phyloP scores from a whole-genome alignment of 1,140 invertebrate species.

The Dendrolimus kikuchii region DNA sequence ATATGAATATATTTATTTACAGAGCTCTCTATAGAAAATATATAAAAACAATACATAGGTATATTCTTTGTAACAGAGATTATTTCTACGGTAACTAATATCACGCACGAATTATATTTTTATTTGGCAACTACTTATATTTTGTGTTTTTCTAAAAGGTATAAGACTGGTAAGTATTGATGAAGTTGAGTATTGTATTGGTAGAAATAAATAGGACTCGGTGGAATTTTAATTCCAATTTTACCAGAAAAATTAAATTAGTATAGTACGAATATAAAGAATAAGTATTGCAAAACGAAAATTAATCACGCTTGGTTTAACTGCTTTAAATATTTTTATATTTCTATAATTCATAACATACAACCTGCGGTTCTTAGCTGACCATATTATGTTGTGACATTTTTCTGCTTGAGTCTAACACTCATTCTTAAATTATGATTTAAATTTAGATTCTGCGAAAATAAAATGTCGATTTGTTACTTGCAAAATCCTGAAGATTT shows the following conservation, averaged over 20 bases:
- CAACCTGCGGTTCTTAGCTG: too few relatives aligned
- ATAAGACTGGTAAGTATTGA: neutral
- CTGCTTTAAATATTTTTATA: neutral
- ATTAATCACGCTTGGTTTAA: constrained; percentile 9
- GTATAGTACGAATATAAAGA: constrained; percentile 9
- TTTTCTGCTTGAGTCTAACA: too few relatives aligned
- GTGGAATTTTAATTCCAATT: constrained; percentile 35
- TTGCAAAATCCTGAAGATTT: too few relatives aligned
- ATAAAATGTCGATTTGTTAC: too few relatives aligned
- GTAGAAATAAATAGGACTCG: constrained; percentile 42
- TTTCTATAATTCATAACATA: too few relatives aligned
- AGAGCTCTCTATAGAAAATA: constrained; percentile 31
- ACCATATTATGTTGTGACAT: too few relatives aligned
- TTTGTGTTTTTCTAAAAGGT: neutral
- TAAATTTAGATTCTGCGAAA: too few relatives aligned
- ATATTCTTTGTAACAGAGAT: constrained; percentile 15
- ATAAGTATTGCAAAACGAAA: constrained; percentile 46
- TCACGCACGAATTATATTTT: constrained; percentile 41
- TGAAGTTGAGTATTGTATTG: constrained; percentile 4
- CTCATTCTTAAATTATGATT: too few relatives aligned
- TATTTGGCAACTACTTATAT: constrained; percentile 30
- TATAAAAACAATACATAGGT: constrained; percentile 32
- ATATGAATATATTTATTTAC: constrained; percentile 45
- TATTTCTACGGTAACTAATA: constrained; percentile 65
- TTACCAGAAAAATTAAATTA: constrained; percentile 25